Evolutionary conservation across 2,113 vertebrate species (phyloP).

Genomic region (Accipiter virgatus): DNA sequence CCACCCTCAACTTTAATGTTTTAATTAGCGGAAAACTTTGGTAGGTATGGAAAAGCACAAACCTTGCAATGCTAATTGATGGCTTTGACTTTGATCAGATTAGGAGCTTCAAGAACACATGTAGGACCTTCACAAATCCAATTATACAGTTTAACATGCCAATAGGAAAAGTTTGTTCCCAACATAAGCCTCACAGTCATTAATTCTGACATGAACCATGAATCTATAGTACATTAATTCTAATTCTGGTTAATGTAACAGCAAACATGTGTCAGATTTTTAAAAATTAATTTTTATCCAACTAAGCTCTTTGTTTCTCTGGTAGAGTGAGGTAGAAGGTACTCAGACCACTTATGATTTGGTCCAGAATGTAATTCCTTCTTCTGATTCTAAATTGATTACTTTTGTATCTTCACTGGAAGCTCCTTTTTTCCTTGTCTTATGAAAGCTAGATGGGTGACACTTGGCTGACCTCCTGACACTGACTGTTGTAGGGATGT

Average conservation of each 20-base stretch:
- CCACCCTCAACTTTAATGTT: neutral
- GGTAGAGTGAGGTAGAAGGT: neutral
- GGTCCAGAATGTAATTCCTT: neutral
- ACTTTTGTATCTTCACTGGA: neutral
- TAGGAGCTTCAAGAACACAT: neutral
- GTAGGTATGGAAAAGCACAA: neutral
- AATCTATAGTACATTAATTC: neutral
- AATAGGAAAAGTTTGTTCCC: constrained; percentile 15
- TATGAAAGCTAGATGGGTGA: neutral
- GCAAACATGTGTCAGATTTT: neutral
- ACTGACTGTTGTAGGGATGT: neutral
- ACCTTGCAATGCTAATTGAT: neutral
- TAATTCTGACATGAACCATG: neutral
- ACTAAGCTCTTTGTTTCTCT: neutral
- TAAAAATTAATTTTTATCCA: neutral
- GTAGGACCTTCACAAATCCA: neutral
- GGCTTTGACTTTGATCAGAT: constrained; percentile 1
- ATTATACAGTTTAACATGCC: neutral
- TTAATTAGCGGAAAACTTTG: neutral
- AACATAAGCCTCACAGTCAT: neutral
- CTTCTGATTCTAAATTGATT: neutral
- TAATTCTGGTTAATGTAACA: neutral
- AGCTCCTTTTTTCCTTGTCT: neutral
- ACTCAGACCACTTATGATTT: neutral
- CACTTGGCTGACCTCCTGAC: neutral